Base-by-base conservation (phyloP, 1,140 invertebrate species). In the Octopus sinensis region DNA sequence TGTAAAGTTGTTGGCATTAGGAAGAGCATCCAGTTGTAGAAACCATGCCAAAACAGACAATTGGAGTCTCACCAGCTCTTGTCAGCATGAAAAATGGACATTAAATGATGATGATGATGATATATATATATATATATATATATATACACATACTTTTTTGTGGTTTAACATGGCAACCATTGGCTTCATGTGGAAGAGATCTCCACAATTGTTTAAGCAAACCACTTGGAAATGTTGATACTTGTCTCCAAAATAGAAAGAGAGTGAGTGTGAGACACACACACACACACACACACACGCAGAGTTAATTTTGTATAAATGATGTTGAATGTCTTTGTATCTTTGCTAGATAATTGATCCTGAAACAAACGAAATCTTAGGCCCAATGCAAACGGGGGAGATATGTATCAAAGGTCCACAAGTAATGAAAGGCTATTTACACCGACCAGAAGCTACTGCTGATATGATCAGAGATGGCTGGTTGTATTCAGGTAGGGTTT, bases 401-500 rank as follows among this genome's bases (percentile, higher is more conserved):
- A 80, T 91, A 9, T 90, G 84, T 79, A 73, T 90, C 9, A 79
- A 83, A 53, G 89, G 90, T 9, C 85, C 88, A 53, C 79, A 84
- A 53, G 75, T 90, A 17, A 89, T 89, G 87, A 92, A 92, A 84
- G 94, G 94, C 0, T 95, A 95, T 87, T 91, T 91, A 51, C 92
- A 94, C 54, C 95, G 96, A 85, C 91, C 92, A 12, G 88, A 93
- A 85, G 94, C 94, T 78, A 83, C 82, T 7, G 53, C 53, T 53
- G 30, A 81, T 9, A 73, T 43, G 5, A 53, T 83, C 9, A 51
- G 68, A 12, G 79, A 51, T 83, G 94, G 94, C 6, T 97, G 95
- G 95, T 90, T 96, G 79, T 93, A 94, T 84, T 96, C 95, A 54
- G 92, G 91, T 91, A 54, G 81, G 76, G n/a, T n/a, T n/a, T n/a